phyloP scores from a whole-genome alignment of 2,888 invertebrate genomes.

The Drosophila neotestacea region DNA sequence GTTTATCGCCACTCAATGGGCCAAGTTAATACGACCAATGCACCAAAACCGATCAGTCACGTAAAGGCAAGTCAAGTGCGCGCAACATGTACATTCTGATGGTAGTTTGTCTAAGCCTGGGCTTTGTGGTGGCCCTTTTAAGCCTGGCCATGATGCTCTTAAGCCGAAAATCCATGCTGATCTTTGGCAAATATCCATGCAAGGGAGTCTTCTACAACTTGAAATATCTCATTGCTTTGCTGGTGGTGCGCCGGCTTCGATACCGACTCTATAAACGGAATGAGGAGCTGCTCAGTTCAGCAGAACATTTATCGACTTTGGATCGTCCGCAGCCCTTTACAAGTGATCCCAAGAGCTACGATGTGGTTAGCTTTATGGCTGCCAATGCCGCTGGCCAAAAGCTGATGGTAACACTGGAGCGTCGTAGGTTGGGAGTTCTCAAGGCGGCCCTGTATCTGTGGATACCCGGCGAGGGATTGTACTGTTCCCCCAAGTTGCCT shows the following conservation, averaged over 20 bases:
- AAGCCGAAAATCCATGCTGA: slow-evolving; percentile 81
- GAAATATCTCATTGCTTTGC: slow-evolving; percentile 86
- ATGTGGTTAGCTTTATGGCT: slow-evolving; percentile 92
- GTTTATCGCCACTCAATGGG: slow-evolving; percentile 27
- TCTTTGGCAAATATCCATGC: slow-evolving; percentile 87
- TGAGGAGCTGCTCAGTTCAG: slow-evolving; percentile 65
- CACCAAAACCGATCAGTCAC: slow-evolving; percentile 47
- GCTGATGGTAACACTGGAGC: slow-evolving; percentile 89
- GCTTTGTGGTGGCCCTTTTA: slow-evolving; percentile 54
- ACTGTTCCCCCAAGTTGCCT: slow-evolving; percentile 89
- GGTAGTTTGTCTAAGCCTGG: slow-evolving; percentile 51
- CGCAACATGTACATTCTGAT: slow-evolving; percentile 60
- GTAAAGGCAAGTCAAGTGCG: slow-evolving; percentile 32
- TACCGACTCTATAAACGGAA: slow-evolving; percentile 84
- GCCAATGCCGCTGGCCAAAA: slow-evolving; percentile 88
- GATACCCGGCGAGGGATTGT: slow-evolving; percentile 89
- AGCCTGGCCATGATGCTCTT: slow-evolving; percentile 67
- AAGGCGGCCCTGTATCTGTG: slow-evolving; percentile 89
- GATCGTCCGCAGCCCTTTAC: slow-evolving; percentile 86
- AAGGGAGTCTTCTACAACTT: slow-evolving; percentile 87
- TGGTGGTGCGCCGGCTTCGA: slow-evolving; percentile 83
- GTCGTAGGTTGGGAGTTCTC: slow-evolving; percentile 88
- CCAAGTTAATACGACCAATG: slow-evolving; percentile 7
- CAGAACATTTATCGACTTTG: slow-evolving; percentile 83
- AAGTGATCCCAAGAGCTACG: slow-evolving; percentile 87